A percentile compares a stretch with the other conserved stretches of the same genome.
Evolutionary conservation across 2,113 vertebrate species (phyloP).

Genomic region (Agapornis roseicollis): DNA sequence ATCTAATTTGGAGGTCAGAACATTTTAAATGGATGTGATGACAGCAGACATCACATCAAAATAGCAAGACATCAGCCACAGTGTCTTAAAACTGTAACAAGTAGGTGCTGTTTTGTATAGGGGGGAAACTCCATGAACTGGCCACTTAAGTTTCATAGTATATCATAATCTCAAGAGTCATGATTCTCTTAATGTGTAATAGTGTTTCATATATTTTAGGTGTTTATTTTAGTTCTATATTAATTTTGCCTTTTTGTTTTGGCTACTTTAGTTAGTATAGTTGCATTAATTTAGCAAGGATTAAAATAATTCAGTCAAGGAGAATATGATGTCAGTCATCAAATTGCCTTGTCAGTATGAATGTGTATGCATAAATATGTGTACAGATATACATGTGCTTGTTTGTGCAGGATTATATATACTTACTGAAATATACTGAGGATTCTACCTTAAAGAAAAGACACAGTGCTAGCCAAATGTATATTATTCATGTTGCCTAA

Average conservation of each 20-base stretch:
- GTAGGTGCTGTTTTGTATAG: not conserved
- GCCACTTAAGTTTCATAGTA: not conserved
- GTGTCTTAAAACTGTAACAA: not conserved
- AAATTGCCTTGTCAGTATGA: not conserved
- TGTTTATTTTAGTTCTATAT: not conserved
- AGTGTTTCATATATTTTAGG: not conserved
- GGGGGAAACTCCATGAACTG: not conserved
- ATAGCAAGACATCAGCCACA: not conserved
- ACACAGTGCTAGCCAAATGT: not conserved
- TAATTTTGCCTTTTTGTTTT: not conserved
- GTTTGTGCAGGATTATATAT: not conserved
- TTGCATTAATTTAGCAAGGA: not conserved
- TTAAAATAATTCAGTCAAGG: not conserved
- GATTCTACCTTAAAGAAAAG: not conserved
- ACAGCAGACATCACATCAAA: too few species aligned
- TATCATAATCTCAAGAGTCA: not conserved
- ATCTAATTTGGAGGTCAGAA: not conserved
- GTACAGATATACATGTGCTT: not conserved
- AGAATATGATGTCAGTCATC: not conserved
- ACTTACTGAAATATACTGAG: not conserved
- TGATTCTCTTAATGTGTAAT: not conserved
- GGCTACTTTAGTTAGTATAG: not conserved
- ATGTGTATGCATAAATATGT: not conserved
- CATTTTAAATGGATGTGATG: not conserved
- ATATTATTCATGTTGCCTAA: not conserved